Evolutionary conservation across 1,140 invertebrate genomes (phyloP).

Genomic region (Halesus radiatus): DNA sequence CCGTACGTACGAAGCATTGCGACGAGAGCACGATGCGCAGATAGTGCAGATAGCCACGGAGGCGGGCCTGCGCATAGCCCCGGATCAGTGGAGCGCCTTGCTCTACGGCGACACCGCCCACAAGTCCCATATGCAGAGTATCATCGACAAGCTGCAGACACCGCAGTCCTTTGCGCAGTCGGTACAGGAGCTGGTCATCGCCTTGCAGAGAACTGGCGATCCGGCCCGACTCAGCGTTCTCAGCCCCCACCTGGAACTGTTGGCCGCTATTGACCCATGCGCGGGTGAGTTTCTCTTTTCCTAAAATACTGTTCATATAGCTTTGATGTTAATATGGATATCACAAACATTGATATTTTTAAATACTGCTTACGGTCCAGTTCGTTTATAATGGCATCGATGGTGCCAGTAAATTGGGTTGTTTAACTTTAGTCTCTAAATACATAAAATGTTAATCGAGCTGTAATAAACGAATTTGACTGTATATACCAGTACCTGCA

Average conservation of each 20-base stretch:
- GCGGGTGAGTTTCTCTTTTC: constrained; percentile 70
- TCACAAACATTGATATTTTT: too few relatives aligned
- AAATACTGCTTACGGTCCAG: too few relatives aligned
- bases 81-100: constrained; percentile 98
- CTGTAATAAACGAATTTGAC: too few relatives aligned
- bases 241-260: constrained; percentile 84
- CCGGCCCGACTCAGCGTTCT: constrained; percentile 86
- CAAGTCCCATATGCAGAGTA: constrained; percentile 99
- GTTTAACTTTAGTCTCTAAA: too few relatives aligned
- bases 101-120: constrained; percentile 95
- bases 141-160: constrained; percentile 95
- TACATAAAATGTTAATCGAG: too few relatives aligned
- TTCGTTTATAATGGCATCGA: too few relatives aligned
- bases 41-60: constrained; percentile 98
- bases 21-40: constrained; percentile 98
- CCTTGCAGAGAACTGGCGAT: constrained; percentile 91
- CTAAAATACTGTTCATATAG: too few relatives aligned
- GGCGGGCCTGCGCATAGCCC: constrained; percentile 95
- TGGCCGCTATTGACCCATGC: constrained; percentile 89
- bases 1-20: constrained; percentile 91
- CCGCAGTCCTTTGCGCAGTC: constrained; percentile 92
- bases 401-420: too few relatives aligned
- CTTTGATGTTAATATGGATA: too few relatives aligned
- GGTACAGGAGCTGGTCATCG: constrained; percentile 93
- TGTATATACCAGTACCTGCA: too few relatives aligned